Evolutionary conservation across 2,113 vertebrate species (phyloP).

Genomic region (Rhea americana): DNA sequence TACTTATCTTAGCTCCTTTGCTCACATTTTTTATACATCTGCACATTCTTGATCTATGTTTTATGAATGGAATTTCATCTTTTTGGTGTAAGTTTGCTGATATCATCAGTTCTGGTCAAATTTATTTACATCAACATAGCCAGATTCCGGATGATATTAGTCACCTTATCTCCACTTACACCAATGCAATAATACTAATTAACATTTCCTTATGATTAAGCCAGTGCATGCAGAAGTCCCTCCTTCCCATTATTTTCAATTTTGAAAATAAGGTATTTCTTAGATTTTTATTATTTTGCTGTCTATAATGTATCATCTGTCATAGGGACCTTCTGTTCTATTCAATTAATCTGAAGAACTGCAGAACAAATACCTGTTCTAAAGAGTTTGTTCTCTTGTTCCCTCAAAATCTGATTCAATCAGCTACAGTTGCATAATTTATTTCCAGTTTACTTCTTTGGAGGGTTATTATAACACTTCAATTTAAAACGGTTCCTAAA

Average conservation of each 20-base stretch:
- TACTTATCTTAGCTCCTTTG: neutral
- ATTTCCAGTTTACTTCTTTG: neutral
- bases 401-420: constrained; percentile 39
- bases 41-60: constrained; percentile 4
- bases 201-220: neutral
- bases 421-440: constrained; percentile 56
- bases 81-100: constrained; percentile 14
- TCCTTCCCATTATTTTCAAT: constrained; percentile 2
- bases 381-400: constrained; percentile 7
- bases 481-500: constrained; percentile 44
- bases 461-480: constrained; percentile 17
- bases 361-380: constrained; percentile 51
- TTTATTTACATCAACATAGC: neutral
- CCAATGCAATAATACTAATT: neutral
- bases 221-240: neutral
- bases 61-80: constrained; percentile 27
- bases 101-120: constrained; percentile 29
- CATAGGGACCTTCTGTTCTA: neutral
- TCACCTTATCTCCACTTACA: constrained; percentile 27
- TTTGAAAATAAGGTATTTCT: neutral
- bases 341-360: constrained; percentile 26
- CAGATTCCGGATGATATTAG: constrained; percentile 36
- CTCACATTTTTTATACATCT: neutral
- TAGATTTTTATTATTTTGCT: neutral
- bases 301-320: neutral